Conservation (phyloP, 2,888 invertebrate species). For the Cataglyphis cursor region DNA sequence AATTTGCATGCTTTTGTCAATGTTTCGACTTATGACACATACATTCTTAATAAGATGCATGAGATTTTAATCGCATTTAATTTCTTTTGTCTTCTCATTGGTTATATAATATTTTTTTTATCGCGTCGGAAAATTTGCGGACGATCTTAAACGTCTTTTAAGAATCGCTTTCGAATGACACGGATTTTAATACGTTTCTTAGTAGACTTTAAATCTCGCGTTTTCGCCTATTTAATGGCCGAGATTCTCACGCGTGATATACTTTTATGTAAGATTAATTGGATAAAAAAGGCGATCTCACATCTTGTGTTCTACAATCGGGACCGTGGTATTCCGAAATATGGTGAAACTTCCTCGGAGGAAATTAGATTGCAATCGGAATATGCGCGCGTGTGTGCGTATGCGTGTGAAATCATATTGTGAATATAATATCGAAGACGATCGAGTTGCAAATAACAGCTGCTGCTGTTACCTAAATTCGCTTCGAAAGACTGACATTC, state of each 20-base stretch:
- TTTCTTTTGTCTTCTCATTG: neutral
- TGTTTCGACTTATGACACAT: too few species aligned
- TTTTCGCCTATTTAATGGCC: neutral
- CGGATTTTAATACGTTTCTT: neutral
- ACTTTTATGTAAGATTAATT: conserved; percentile 49
- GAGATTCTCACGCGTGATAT: conserved; percentile 28
- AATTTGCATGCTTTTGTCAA: too few species aligned
- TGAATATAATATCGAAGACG: conserved; percentile 29
- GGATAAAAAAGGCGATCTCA: conserved; percentile 19
- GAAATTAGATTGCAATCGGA: conserved; percentile 39
- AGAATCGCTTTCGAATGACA: neutral
- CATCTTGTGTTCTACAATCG: conserved; percentile 7
- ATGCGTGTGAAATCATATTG: conserved; percentile 33
- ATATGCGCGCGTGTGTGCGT: neutral
- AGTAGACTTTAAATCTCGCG: conserved; percentile 12
- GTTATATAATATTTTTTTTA: neutral
- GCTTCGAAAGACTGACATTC: conserved; percentile 13
- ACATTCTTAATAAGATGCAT: neutral
- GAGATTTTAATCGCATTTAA: neutral
- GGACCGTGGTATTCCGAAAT: conserved; percentile 25
- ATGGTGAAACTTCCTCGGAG: conserved; percentile 16
- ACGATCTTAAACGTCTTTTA: neutral
- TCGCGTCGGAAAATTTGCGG: neutral
- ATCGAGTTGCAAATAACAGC: neutral
- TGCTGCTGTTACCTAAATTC: neutral